These are phyloP conservation scores for Cerastis rubricosa DNA, from an alignment of 2,888 invertebrate genomes.

Conservation along the genomic window DNA sequence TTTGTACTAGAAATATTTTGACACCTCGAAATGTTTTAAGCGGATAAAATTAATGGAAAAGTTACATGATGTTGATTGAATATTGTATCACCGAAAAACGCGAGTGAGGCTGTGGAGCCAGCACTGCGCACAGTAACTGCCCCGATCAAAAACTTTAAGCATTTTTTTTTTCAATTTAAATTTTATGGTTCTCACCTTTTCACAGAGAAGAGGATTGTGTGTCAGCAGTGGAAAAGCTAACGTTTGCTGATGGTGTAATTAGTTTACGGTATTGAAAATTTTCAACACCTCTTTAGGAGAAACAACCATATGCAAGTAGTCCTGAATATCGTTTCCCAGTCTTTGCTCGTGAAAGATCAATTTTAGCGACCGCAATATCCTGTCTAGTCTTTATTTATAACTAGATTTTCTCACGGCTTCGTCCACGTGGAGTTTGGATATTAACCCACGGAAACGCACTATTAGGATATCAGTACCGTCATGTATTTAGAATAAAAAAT, in stretches of 20 bases:
- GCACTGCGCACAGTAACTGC: not conserved
- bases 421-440: not conserved
- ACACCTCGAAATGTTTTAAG: not conserved
- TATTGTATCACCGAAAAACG: not conserved
- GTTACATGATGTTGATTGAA: conserved; percentile 1
- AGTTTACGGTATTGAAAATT: too few relatives aligned
- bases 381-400: not conserved
- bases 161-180: too few relatives aligned
- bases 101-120: not conserved
- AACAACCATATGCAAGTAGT: too few relatives aligned
- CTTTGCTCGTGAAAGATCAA: too few relatives aligned
- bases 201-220: not conserved
- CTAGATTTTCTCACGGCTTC: not conserved
- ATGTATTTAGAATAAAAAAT: too few relatives aligned
- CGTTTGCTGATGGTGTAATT: too few relatives aligned
- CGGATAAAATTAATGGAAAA: not conserved
- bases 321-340: too few relatives aligned
- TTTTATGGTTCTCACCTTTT: not conserved
- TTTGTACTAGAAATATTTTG: conserved; percentile 17
- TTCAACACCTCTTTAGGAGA: too few relatives aligned
- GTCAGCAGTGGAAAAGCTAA: not conserved
- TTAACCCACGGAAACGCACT: not conserved
- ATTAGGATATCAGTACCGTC: too few relatives aligned
- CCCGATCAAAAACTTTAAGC: not conserved
- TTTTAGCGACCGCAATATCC: not conserved